These are phyloP conservation scores for Anguilla pacifica DNA, from an alignment of 2,797 vertebrate species.

Conservation along the genomic window DNA sequence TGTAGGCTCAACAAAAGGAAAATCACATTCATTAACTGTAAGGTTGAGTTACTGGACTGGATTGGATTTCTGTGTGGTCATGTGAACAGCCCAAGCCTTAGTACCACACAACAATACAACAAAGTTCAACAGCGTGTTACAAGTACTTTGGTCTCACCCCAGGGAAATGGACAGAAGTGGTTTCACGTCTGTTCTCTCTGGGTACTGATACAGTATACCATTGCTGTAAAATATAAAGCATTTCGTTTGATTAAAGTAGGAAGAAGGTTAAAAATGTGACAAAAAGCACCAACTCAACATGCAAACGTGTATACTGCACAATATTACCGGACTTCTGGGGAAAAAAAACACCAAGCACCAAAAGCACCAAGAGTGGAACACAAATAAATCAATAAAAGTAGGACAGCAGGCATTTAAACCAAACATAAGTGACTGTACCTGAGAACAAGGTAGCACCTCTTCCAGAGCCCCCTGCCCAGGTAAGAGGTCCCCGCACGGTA, in stretches of 20 bases:
- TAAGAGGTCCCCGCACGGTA: constrained; percentile 89
- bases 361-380: not conserved
- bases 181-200: constrained; percentile 83
- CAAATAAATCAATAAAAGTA: not conserved
- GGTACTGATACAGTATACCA: constrained; percentile 90
- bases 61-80: not conserved
- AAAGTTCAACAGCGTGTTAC: not conserved
- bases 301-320: not conserved
- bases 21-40: not conserved
- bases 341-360: too few relatives aligned
- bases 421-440: constrained; percentile 68
- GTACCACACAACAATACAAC: not conserved
- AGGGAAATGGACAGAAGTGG: constrained; percentile 91
- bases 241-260: not conserved
- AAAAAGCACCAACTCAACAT: not conserved
- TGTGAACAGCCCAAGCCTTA: not conserved
- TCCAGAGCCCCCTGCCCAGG: constrained; percentile 94
- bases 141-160: constrained; percentile 76
- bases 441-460: constrained; percentile 90
- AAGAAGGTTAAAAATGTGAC: not conserved
- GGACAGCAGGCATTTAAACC: not conserved
- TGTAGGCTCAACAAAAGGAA: not conserved
- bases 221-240: constrained; percentile 70
- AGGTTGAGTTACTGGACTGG: too few relatives aligned
- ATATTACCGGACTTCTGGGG: too few relatives aligned